Percentiles rank a stretch among this genome's conserved stretches.
Conservation (phyloP, 2,888 invertebrate species). For the Boloria selene region DNA sequence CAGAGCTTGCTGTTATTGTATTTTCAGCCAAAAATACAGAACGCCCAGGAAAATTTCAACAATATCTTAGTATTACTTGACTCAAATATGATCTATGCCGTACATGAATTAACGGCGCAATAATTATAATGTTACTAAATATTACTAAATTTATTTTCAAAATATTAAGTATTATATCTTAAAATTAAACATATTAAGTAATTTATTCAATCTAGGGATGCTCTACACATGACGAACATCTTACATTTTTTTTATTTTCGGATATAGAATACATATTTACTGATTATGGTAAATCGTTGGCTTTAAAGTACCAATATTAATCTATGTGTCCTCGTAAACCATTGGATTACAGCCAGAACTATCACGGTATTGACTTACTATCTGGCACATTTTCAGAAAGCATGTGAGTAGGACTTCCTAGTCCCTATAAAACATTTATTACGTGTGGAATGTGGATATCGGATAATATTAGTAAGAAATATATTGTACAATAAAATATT, state of each 20-base stretch:
- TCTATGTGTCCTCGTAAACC: slow-evolving; percentile 57
- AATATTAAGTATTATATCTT: too few species aligned
- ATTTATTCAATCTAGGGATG: too few species aligned
- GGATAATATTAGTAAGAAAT: too few species aligned
- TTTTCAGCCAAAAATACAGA: background rate
- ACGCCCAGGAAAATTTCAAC: background rate
- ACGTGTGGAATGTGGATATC: slow-evolving; percentile 26
- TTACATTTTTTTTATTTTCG: slow-evolving; percentile 6
- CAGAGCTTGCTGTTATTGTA: slow-evolving; percentile 10
- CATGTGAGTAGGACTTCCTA: slow-evolving; percentile 45
- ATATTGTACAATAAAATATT: too few species aligned
- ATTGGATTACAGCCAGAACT: slow-evolving; percentile 58
- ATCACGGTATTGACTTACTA: slow-evolving; percentile 50
- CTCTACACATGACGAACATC: background rate
- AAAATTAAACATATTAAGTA: too few species aligned
- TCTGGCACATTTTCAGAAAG: slow-evolving; percentile 45
- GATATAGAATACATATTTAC: slow-evolving; percentile 3
- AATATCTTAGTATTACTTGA: too few species aligned
- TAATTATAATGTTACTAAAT: too few species aligned
- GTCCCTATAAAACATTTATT: slow-evolving; percentile 50
- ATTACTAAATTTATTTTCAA: too few species aligned
- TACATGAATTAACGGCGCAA: too few species aligned
- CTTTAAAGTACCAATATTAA: slow-evolving; percentile 47
- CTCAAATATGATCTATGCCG: too few species aligned
- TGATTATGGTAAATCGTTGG: slow-evolving; percentile 30